Conservation (phyloP, 2,888 invertebrate genomes). For the Peribatodes rhomboidaria region DNA sequence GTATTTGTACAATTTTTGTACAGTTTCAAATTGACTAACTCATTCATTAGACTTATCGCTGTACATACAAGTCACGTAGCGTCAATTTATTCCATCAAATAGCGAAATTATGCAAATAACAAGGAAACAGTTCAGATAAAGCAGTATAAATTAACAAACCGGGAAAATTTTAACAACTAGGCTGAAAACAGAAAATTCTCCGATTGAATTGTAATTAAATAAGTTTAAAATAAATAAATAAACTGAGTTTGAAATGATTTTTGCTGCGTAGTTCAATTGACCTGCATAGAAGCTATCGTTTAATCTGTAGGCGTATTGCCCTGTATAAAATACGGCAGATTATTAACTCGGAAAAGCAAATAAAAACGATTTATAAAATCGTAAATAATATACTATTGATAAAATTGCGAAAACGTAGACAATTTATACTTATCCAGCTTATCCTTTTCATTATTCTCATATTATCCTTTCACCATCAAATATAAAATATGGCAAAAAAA, state of each 20-base stretch:
- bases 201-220: slow-evolving; percentile 4
- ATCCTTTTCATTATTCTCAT: no score
- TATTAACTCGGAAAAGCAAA: background rate
- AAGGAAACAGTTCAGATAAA: slow-evolving; percentile 22
- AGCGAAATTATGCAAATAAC: slow-evolving; percentile 31
- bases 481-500: no score
- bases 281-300: background rate
- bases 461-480: no score
- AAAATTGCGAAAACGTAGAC: no score
- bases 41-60: background rate
- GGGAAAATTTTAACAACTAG: slow-evolving; percentile 9
- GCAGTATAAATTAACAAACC: slow-evolving; percentile 25
- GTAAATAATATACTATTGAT: no score
- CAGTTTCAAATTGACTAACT: background rate
- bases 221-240: background rate
- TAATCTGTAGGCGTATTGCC: background rate
- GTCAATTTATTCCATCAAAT: slow-evolving; percentile 15
- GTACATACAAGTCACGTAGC: slow-evolving; percentile 21
- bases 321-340: background rate
- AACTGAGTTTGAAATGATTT: background rate
- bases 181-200: slow-evolving; percentile 11
- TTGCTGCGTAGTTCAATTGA: no score
- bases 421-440: no score
- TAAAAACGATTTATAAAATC: no score
- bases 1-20: no score